These are phyloP conservation scores for Cyaniris semiargus DNA, from an alignment of 2,888 invertebrate genomes.

Conservation along the genomic window DNA sequence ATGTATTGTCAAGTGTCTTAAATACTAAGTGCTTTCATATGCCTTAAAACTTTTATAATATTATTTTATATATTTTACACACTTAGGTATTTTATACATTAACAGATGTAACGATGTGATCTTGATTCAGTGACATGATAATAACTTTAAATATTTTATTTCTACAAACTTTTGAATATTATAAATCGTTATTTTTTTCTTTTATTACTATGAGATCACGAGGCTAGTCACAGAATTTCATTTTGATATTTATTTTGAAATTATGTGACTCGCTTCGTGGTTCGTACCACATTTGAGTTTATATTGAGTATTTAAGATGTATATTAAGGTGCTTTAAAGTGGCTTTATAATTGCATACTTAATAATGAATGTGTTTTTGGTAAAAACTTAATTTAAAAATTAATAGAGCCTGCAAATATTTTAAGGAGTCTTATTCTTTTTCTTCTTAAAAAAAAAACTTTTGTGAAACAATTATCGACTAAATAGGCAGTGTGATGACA, in stretches of 20 bases:
- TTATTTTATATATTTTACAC: not conserved
- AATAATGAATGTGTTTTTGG: not conserved
- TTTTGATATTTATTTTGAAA: not conserved
- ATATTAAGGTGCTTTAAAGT: not conserved
- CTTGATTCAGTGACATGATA: not conserved
- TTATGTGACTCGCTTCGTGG: not conserved
- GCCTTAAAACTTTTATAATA: not conserved
- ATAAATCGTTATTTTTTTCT: not conserved
- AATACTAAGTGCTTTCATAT: slow-evolving; percentile 2
- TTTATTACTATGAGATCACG: not conserved
- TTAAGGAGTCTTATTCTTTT: too few species aligned
- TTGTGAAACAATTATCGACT: too few species aligned
- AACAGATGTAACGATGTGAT: not conserved
- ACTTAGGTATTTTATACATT: not conserved
- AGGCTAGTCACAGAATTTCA: not conserved
- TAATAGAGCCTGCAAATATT: too few species aligned
- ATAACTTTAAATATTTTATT: not conserved
- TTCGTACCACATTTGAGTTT: not conserved
- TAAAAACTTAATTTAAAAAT: too few species aligned
- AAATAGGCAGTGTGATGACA: too few species aligned
- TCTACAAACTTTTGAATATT: not conserved
- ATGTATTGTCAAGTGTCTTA: slow-evolving; percentile 6
- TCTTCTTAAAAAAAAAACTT: too few species aligned
- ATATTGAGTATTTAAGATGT: not conserved
- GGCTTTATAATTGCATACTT: not conserved